Evolutionary conservation across 2,113 vertebrate species (phyloP).

Genomic region (Ovibos moschatus): DNA sequence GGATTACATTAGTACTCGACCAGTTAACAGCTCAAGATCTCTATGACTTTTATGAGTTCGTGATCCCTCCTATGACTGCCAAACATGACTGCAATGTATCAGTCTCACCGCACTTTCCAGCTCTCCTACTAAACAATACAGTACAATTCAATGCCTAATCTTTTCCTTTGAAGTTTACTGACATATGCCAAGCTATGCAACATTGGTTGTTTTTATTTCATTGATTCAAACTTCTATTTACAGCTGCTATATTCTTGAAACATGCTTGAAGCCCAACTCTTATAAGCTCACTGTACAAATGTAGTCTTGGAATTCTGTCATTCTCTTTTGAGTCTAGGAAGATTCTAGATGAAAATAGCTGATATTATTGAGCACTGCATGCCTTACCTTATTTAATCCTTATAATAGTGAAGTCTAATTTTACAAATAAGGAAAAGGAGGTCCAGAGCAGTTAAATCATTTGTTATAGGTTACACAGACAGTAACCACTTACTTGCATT

Average conservation of each 20-base stretch:
- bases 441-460: not conserved
- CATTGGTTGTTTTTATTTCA: not conserved
- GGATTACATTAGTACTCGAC: not conserved
- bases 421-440: not conserved
- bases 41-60: not conserved
- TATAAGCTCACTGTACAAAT: not conserved
- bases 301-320: not conserved
- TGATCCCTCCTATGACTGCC: not conserved
- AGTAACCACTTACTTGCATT: not conserved
- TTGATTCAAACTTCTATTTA: not conserved
- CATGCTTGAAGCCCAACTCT: not conserved
- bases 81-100: not conserved
- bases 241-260: not conserved
- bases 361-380: not conserved
- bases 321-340: not conserved
- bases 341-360: not conserved
- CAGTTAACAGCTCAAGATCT: not conserved
- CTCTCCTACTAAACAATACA: not conserved
- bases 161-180: not conserved
- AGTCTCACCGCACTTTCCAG: not conserved
- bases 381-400: not conserved
- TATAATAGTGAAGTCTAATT: not conserved
- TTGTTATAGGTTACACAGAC: not conserved
- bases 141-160: not conserved
- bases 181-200: not conserved